Base-by-base conservation (phyloP, 1,140 invertebrate genomes). In the Drosophila hydei region DNA sequence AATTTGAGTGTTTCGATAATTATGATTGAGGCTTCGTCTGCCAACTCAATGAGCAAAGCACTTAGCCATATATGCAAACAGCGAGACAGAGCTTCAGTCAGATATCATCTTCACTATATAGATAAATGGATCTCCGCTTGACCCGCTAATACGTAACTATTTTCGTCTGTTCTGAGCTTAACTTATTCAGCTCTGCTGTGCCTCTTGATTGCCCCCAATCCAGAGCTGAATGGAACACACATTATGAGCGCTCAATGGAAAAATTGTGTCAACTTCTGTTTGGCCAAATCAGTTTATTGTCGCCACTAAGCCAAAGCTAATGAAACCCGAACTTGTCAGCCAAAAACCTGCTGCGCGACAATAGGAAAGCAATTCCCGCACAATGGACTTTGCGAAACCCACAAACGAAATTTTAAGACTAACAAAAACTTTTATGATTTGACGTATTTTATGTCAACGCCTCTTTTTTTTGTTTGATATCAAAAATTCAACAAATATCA, bases 201-300 rank as follows among this genome's bases (percentile, higher is more conserved):
- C 30, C 30, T 33, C 9, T 33, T 33, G 30, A 33, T 19, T 54
- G 51, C 16, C 30, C 51, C n/a, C 51, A 36, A 54, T 54, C 14
- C 30, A 33, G 11, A 33, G 9, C 2, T 12, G 30, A 33, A 4
- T 33, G 30, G 30, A 33, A 30, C 6, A 30, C 27, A 30, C 27
- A 33, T 33, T 33, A 11, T 33, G 30, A 33, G 6, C 9, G 30
- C 30, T 12, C 3, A 50, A 7, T 16, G 47, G 12, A 14, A 40
- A 23, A 56, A 40, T 23, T 40, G 25, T 64, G 62, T 23, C 51
- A 55, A 14, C 42, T 64, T 36, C 42, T 63, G 48, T 64, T 56
- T 64, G 51, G 12, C 33, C 51, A 42, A 56, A 33, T 33, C 30
- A 11, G 3, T 16, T 14, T 55, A 16, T 56, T 42, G 12, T 27